phyloP scores from a whole-genome alignment of 1,140 invertebrate species.

The Zeugodacus cucurbitae region DNA sequence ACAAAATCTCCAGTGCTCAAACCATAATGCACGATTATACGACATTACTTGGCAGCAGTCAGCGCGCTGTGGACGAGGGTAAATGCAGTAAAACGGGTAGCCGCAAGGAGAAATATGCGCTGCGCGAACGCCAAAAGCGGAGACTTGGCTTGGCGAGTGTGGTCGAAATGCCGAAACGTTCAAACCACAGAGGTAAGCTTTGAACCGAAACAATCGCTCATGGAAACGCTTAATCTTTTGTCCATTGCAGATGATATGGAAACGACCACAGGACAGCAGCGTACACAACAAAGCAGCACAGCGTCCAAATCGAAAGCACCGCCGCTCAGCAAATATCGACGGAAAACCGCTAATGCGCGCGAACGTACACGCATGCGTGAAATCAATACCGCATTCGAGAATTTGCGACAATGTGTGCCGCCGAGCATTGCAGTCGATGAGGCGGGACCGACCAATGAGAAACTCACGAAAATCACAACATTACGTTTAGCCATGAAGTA shows the following conservation, averaged over 20 bases:
- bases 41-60: constrained; percentile 37
- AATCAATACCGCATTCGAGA: constrained; percentile 89
- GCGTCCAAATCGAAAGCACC: constrained; percentile 77
- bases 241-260: background rate
- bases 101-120: constrained; percentile 60
- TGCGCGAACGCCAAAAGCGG: constrained; percentile 60
- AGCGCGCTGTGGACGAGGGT: background rate
- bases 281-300: constrained; percentile 52
- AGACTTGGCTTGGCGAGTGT: background rate
- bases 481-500: constrained; percentile 89
- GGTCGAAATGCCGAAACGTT: constrained; percentile 18
- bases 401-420: constrained; percentile 80
- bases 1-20: constrained; percentile 39
- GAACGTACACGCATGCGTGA: constrained; percentile 88
- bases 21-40: constrained; percentile 60
- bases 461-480: constrained; percentile 90
- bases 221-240: background rate
- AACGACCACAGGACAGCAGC: background rate
- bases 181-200: constrained; percentile 11
- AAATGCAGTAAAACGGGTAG: constrained; percentile 39
- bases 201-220: background rate
- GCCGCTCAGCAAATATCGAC: constrained; percentile 88
- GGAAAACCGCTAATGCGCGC: constrained; percentile 89
- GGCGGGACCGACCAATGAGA: constrained; percentile 71
- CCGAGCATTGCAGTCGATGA: constrained; percentile 64